Evolutionary conservation across 2,888 invertebrate genomes (phyloP).

Genomic region (Folsomia candida): DNA sequence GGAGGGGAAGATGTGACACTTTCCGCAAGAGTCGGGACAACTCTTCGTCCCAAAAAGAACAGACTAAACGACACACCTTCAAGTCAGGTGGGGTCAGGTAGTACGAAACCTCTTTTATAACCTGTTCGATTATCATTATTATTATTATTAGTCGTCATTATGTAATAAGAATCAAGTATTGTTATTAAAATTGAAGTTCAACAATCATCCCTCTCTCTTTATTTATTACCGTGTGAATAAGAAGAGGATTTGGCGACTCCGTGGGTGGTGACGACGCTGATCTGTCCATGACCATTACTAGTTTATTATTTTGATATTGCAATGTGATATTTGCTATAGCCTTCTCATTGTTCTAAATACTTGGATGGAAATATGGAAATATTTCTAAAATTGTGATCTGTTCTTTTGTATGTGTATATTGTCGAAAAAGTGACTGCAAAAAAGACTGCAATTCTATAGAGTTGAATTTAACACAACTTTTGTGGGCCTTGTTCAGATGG

Average conservation of each 20-base stretch:
- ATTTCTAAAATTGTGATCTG: no score
- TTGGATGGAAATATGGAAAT: no score
- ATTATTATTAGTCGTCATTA: neutral
- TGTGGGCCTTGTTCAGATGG: neutral
- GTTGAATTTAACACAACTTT: neutral
- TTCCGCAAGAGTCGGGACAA: slow-evolving; percentile 19
- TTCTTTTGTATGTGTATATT: no score
- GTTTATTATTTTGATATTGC: no score
- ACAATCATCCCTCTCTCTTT: neutral
- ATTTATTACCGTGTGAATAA: slow-evolving; percentile 7
- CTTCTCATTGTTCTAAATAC: no score
- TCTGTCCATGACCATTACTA: no score
- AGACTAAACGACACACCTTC: slow-evolving; percentile 25
- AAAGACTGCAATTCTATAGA: neutral
- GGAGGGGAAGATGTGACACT: slow-evolving; percentile 11
- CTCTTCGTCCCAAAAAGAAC: slow-evolving; percentile 32
- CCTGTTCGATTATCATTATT: slow-evolving; percentile 9
- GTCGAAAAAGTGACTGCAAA: neutral
- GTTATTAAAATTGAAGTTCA: no score
- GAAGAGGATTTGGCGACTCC: slow-evolving; percentile 2
- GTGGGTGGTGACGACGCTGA: no score
- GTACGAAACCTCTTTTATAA: slow-evolving; percentile 26
- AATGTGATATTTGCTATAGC: no score
- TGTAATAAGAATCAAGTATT: neutral
- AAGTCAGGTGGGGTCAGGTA: slow-evolving; percentile 24